A percentile compares a stretch with the other conserved stretches of the same genome.
Evolutionary conservation across 2,888 invertebrate genomes (phyloP).

Genomic region (Venusia cambrica): DNA sequence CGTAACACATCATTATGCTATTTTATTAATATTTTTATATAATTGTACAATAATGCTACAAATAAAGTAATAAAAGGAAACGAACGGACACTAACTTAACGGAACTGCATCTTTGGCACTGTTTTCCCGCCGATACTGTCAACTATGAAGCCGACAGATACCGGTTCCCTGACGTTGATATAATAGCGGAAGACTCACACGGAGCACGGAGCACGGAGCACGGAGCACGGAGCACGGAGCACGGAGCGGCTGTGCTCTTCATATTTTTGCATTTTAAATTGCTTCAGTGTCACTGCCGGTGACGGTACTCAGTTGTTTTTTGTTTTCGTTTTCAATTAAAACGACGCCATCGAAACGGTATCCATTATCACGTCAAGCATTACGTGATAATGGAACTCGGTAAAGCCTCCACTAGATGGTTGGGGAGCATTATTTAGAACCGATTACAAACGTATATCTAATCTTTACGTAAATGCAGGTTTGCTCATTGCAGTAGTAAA

Average conservation of each 20-base stretch:
- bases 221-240: constrained; percentile 37
- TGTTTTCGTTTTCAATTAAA: constrained; percentile 42
- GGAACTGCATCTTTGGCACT: constrained; percentile 35
- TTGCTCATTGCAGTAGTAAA: too few species aligned
- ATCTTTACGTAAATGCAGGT: too few species aligned
- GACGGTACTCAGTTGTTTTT: constrained; percentile 32
- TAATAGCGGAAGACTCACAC: constrained; percentile 41
- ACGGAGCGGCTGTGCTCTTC: constrained; percentile 36
- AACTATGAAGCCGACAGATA: constrained; percentile 42
- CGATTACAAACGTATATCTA: too few species aligned
- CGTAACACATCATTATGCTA: too few species aligned
- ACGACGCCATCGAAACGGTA: constrained; percentile 27
- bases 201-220: constrained; percentile 37
- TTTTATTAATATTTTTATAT: too few species aligned
- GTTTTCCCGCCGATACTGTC: constrained; percentile 36
- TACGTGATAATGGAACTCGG: constrained; percentile 24
- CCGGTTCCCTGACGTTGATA: constrained; percentile 46
- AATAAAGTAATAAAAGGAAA: constrained; percentile 14
- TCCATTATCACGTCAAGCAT: too few species aligned
- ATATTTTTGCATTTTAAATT: constrained; percentile 52
- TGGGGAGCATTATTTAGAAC: too few species aligned
- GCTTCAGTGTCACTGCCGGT: constrained; percentile 32
- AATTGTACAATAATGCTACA: too few species aligned
- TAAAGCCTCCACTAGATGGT: too few species aligned
- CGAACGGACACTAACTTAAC: constrained; percentile 12